Percentiles rank a stretch among this genome's conserved stretches.
phyloP scores from a whole-genome alignment of 2,888 invertebrate genomes.

The Caenorhabditis sp. region DNA sequence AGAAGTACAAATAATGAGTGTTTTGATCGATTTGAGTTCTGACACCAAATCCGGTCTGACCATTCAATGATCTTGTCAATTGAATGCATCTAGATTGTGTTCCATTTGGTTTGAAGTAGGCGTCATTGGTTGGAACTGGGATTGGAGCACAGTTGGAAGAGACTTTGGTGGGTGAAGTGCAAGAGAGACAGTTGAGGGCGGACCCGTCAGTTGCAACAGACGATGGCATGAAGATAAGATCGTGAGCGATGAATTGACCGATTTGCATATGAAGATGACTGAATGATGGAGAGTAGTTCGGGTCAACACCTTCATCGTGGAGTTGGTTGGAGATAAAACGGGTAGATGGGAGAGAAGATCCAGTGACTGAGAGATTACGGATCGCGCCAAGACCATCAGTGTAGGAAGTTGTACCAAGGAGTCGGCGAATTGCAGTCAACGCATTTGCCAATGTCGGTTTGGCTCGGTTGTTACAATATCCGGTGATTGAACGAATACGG shows the following conservation, averaged over 20 bases:
- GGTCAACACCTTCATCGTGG: conserved; percentile 25
- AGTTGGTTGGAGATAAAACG: conserved; percentile 45
- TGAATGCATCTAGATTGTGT: conserved; percentile 79
- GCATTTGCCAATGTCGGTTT: conserved; percentile 84
- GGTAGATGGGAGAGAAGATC: conserved; percentile 39
- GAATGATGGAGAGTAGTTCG: conserved; percentile 19
- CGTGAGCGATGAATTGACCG: conserved; percentile 92
- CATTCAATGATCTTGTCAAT: conserved; percentile 90
- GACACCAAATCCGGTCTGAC: conserved; percentile 81
- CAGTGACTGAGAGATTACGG: conserved; percentile 31
- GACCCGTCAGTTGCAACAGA: conserved; percentile 49
- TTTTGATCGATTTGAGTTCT: conserved; percentile 74
- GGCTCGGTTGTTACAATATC: conserved; percentile 84
- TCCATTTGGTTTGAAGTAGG: conserved; percentile 35
- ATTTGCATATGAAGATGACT: conserved; percentile 81
- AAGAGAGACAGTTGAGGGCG: conserved; percentile 74
- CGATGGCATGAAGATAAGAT: conserved; percentile 89
- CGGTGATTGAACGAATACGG: conserved; percentile 75
- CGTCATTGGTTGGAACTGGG: conserved; percentile 75
- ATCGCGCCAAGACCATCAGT: conserved; percentile 71
- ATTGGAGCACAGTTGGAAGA: conserved; percentile 90
- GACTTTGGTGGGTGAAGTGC: conserved; percentile 85
- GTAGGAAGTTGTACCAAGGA: conserved; percentile 81
- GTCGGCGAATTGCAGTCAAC: conserved; percentile 83
- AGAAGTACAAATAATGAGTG: conserved; percentile 81